Evolutionary conservation across 2,113 vertebrate genomes (phyloP), one percentile per base, ranked within the genome.

Genomic region (Coregonus clupeaformis): DNA sequence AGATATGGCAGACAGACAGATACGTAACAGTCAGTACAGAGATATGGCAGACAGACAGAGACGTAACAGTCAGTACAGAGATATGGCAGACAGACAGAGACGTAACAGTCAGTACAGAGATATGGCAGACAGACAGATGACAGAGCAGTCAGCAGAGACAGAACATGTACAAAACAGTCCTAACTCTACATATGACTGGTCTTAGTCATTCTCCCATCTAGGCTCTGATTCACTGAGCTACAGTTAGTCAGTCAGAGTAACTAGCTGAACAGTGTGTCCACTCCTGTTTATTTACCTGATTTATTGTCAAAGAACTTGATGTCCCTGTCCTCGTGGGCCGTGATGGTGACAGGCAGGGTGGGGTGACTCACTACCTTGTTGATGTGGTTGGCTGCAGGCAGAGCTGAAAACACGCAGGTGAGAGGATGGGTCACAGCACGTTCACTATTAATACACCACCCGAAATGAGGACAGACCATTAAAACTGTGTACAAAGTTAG

Each of bases 241-340:
- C 18, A 60, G n/a, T 60, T 1, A 24, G 57, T 27, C 62, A 27
- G 25, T 11, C 63, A 29, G 63, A 20, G 27, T n/a, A 30, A 18
- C 27, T 32, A 30, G 18, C 65, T 20, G 29, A 32, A 42, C 36
- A 42, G 7, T 11, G n/a, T n/a, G 42, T 52, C 16, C 13, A 14
- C 32, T 12, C 20, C 14, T 22, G 18, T 32, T 29, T 32, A 68
- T 86, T 90, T 84, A 98, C 98, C 98, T 91, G 97, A 97, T 93
- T 98, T 99, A 94, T 98, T 99, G 80, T 98, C 97, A 88, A 95
- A 99, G 96, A 99, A 99, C 78, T 98, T 99, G 92, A 99, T 99
- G 87, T 98, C 95, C 84, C 96, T 88, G 89, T 98, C 98, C 92
- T 99, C 98, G 83, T 98, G 97, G 70, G 98, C 98, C 70, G 95